A percentile compares a stretch with the other conserved stretches of the same genome.
These are phyloP conservation scores for Cantharis nigra DNA, from an alignment of 2,888 invertebrate genomes.

Conservation along the genomic window DNA sequence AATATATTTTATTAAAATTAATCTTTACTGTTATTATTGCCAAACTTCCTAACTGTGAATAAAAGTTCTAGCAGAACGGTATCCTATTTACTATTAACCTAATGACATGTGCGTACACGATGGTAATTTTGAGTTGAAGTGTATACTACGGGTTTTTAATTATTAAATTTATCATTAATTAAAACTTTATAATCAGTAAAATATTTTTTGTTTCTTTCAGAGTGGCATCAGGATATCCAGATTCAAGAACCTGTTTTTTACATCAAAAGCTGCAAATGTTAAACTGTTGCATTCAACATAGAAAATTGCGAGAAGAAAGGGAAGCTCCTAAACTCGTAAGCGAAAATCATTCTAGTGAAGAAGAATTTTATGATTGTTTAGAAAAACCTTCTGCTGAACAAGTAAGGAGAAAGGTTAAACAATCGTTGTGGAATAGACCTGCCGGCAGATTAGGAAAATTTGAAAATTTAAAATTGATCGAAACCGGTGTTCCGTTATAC, in stretches of 20 bases:
- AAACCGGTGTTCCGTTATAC: constrained; percentile 73
- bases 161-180: background rate
- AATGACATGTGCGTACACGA: background rate
- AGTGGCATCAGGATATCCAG: constrained; percentile 80
- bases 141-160: background rate
- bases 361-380: constrained; percentile 85
- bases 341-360: constrained; percentile 51
- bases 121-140: background rate
- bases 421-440: constrained; percentile 60
- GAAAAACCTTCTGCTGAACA: constrained; percentile 51
- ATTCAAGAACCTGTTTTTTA: constrained; percentile 85
- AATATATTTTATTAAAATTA: background rate
- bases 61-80: background rate
- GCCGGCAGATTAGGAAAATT: constrained; percentile 74
- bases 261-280: constrained; percentile 94
- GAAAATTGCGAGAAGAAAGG: constrained; percentile 59
- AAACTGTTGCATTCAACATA: constrained; percentile 76
- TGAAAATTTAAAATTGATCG: constrained; percentile 68
- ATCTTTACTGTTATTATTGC: constrained; percentile 4
- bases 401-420: constrained; percentile 46
- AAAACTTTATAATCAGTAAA: background rate
- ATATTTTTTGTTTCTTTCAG: constrained; percentile 60
- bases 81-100: background rate
- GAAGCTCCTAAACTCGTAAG: background rate
- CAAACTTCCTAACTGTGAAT: constrained; percentile 1